A percentile compares a stretch with the other conserved stretches of the same genome.
phyloP scores from a whole-genome alignment of 2,888 invertebrate species.

The Drosophila yooni region DNA sequence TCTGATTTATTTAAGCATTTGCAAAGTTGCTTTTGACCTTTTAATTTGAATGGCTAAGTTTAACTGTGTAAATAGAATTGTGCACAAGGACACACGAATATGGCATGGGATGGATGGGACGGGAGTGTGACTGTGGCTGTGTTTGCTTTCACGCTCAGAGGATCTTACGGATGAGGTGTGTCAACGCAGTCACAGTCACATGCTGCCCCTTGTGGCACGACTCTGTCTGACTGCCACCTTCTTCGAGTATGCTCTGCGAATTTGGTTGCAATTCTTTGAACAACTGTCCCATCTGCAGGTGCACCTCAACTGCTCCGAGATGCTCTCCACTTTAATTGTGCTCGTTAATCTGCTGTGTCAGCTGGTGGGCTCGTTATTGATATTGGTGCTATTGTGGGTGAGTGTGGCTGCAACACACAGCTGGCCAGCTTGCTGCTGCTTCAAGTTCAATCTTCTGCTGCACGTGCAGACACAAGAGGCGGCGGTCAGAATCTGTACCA shows the following conservation, averaged over 20 bases:
- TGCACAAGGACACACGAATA: neutral
- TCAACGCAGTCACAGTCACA: conserved; percentile 6
- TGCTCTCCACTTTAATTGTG: conserved; percentile 8
- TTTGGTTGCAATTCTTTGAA: conserved; percentile 34
- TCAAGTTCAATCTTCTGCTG: conserved; percentile 35
- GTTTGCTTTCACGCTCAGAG: conserved; percentile 4
- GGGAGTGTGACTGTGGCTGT: conserved; percentile 5
- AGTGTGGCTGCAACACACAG: conserved; percentile 29
- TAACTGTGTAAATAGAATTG: neutral
- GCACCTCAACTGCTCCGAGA: conserved; percentile 21
- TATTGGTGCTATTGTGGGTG: conserved; percentile 16
- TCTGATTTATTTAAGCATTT: neutral
- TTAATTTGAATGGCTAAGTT: neutral
- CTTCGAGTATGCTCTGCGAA: conserved; percentile 34
- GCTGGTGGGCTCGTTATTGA: conserved; percentile 26
- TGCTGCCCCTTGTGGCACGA: conserved; percentile 41
- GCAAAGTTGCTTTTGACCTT: neutral
- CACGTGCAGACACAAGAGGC: conserved; percentile 35
- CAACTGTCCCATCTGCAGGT: conserved; percentile 21
- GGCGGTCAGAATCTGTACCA: neutral
- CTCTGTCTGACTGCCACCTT: conserved; percentile 45
- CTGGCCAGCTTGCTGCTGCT: conserved; percentile 35
- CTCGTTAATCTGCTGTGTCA: conserved; percentile 36
- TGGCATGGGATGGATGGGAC: conserved; percentile 14
- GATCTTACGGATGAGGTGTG: conserved; percentile 21